A percentile compares a stretch with the other conserved stretches of the same genome.
phyloP scores from a whole-genome alignment of 2,113 vertebrate genomes.

The Otocyon megalotis region DNA sequence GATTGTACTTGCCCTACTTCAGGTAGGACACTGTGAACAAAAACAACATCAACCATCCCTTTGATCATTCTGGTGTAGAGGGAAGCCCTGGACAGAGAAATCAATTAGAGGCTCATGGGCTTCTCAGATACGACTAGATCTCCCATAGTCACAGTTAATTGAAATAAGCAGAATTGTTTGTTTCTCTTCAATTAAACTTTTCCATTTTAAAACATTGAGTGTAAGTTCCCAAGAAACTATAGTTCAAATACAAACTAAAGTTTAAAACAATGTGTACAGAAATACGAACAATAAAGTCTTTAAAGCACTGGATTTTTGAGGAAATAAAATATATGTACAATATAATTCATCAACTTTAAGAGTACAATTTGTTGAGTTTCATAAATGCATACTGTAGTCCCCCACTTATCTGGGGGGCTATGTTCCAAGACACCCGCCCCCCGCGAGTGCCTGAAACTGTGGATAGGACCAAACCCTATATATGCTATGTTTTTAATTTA shows the following conservation, averaged over 20 bases:
- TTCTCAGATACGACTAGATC: not conserved
- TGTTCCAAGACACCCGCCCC: not conserved
- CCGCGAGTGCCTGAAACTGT: not conserved
- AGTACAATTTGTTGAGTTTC: not conserved
- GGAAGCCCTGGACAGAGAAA: not conserved
- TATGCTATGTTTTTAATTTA: not conserved
- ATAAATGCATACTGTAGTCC: not conserved
- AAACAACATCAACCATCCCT: not conserved
- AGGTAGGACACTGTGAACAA: not conserved
- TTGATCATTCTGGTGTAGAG: not conserved
- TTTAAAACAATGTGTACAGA: constrained; percentile 36
- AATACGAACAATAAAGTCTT: not conserved
- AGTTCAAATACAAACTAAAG: constrained; percentile 15
- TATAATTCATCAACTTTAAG: not conserved
- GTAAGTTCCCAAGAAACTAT: not conserved
- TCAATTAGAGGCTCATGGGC: not conserved
- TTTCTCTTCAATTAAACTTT: not conserved
- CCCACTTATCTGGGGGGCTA: not conserved
- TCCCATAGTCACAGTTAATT: not conserved
- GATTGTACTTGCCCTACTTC: not conserved
- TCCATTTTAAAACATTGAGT: not conserved
- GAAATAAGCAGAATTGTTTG: not conserved
- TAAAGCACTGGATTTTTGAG: not conserved
- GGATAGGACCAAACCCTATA: not conserved
- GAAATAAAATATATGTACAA: not conserved